Evolutionary conservation across 1,140 invertebrate genomes (phyloP), one percentile per base, ranked within the genome.

Genomic region (Drosophila ficusphila): DNA sequence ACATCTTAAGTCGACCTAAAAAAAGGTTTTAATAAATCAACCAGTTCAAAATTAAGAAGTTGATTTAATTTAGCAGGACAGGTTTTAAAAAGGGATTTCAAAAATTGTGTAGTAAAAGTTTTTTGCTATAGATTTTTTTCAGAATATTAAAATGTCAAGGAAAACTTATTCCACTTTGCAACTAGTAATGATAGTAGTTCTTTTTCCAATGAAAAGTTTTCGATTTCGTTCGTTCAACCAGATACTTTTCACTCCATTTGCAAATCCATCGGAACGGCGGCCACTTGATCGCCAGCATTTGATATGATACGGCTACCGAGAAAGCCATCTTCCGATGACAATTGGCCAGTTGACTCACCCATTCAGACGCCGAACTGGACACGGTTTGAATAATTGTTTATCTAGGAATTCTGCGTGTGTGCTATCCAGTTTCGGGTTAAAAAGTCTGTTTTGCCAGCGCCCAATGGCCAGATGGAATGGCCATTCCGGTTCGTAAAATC

Each of bases 371-470:
- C 33, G 56, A 72, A 72, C 51, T 39, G 54, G 56, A 72, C 58
- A 62, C 69, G 46, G 33, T 65, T 48, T 72, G 25, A 41, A 47
- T 46, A 48, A 51, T 72, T 72, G 46, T 72, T 61, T 72, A 72
- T 72, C 69, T 61, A 25, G 53, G 81, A 85, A 85, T 86, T 79
- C 56, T 41, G 56, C 21, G 41, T 25, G 41, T 25, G 19, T 8
- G 19, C 44, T 76, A 82, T 79, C 56, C 61, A 65, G 23, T 58
- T 85, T 86, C 82, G 44, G 27, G 18, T 5, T 64, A 86, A 86
- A 44, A 46, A 36, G 52, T 85, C 76, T 85, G 81, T 86, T 85
- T 85, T 72, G 42, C 42, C 23, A 57, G 25, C 19, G 41, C 23
- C 19, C 16, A 44, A 52, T 60, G 60, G 39, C 39, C 69, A 72